phyloP scores from a whole-genome alignment of 2,888 invertebrate species.

The Tethea ocularis region DNA sequence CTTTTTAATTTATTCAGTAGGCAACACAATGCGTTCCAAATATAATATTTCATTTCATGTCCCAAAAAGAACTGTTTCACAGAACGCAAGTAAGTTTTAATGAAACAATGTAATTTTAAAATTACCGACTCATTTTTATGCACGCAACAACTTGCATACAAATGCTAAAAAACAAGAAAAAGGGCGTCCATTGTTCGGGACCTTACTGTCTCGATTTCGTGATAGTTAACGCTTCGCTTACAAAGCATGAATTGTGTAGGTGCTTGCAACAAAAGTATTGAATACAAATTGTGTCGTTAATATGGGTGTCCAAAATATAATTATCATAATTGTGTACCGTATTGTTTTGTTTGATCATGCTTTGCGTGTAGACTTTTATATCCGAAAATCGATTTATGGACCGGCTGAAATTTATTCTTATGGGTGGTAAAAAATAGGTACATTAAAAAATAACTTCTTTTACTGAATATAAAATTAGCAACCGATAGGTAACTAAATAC shows the following conservation, averaged over 20 bases:
- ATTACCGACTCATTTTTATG: conserved; percentile 40
- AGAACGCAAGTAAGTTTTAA: conserved; percentile 8
- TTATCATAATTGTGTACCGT: conserved; percentile 10
- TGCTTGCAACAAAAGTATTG: conserved; percentile 36
- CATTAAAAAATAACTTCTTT: background rate
- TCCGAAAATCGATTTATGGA: background rate
- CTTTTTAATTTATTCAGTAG: conserved; percentile 24
- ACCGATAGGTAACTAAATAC: too few relatives aligned
- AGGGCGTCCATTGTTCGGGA: conserved; percentile 49
- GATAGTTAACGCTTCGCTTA: conserved; percentile 49
- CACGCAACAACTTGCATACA: conserved; percentile 48
- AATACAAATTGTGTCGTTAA: conserved; percentile 41
- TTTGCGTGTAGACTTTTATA: background rate
- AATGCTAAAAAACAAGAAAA: conserved; percentile 47
- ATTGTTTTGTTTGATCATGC: background rate
- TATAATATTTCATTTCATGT: background rate
- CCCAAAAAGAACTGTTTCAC: background rate
- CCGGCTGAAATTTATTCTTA: background rate
- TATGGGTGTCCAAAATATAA: conserved; percentile 11
- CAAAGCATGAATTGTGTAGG: conserved; percentile 31
- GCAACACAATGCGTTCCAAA: conserved; percentile 2
- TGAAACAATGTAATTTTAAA: conserved; percentile 32
- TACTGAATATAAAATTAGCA: too few relatives aligned
- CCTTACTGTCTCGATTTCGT: conserved; percentile 46
- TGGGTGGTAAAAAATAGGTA: background rate